Evolutionary conservation across 2,797 vertebrate genomes (phyloP).

Genomic region (Babyrousa celebensis): DNA sequence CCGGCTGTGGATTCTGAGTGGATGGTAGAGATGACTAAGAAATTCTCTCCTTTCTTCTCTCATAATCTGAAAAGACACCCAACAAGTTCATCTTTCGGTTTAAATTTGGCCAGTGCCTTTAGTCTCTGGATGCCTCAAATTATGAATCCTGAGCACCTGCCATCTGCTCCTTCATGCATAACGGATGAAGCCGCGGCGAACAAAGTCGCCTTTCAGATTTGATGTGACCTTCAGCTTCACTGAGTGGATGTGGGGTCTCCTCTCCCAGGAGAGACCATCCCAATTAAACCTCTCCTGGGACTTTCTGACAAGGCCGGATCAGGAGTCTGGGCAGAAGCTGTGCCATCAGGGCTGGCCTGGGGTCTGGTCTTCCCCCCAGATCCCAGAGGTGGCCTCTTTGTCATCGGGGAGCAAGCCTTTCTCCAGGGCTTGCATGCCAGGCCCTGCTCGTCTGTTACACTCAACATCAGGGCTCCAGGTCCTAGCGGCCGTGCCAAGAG

Average conservation of each 20-base stretch:
- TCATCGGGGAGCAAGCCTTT: not conserved
- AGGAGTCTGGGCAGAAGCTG: not conserved
- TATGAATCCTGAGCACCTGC: conserved; percentile 64
- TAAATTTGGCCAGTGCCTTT: conserved; percentile 82
- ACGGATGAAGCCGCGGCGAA: conserved; percentile 69
- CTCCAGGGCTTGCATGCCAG: not conserved
- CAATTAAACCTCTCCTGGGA: not conserved
- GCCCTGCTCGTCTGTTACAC: not conserved
- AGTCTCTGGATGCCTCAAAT: conserved; percentile 81
- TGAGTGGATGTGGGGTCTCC: conserved; percentile 49
- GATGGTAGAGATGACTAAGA: conserved; percentile 61
- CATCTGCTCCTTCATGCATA: conserved; percentile 79
- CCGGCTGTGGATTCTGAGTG: conserved; percentile 51
- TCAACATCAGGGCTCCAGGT: no score
- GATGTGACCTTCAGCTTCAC: conserved; percentile 81
- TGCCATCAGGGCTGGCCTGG: not conserved
- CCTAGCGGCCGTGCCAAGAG: not conserved
- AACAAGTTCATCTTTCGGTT: conserved; percentile 85
- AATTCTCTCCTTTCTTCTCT: conserved; percentile 44
- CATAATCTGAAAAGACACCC: conserved; percentile 70
- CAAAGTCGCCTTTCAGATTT: conserved; percentile 81
- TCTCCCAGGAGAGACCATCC: conserved; percentile 55
- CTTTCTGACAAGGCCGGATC: not conserved
- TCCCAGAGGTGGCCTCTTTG: not conserved
- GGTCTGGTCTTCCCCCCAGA: fast-evolving